Evolutionary conservation across 2,113 vertebrate genomes (phyloP).

Genomic region (Lutjanus erythropterus): DNA sequence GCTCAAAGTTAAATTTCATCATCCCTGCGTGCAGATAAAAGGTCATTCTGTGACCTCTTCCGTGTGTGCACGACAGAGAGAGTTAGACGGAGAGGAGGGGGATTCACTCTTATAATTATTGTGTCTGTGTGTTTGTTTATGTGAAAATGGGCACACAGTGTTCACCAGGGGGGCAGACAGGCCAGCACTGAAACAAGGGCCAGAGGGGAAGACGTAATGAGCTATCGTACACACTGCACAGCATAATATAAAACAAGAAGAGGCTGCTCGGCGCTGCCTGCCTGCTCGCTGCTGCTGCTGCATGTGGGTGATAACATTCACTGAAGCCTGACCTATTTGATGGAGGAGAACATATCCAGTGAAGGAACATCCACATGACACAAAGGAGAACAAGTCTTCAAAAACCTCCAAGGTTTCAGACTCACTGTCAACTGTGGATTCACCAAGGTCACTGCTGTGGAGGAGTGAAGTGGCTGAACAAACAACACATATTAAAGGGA

Average conservation of each 20-base stretch:
- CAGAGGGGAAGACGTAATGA: conserved; percentile 48
- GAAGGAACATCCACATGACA: neutral
- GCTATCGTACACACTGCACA: conserved; percentile 47
- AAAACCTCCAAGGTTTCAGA: neutral
- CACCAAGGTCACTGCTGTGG: neutral
- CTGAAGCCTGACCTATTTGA: conserved; percentile 50
- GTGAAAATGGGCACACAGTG: conserved; percentile 15
- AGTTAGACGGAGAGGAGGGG: neutral
- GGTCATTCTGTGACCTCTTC: conserved; percentile 22
- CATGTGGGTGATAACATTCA: conserved; percentile 64
- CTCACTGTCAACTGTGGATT: neutral
- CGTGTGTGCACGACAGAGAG: neutral
- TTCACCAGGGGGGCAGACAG: conserved; percentile 28
- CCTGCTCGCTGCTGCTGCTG: conserved; percentile 47
- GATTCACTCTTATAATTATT: conserved; percentile 24
- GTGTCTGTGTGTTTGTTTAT: conserved; percentile 38
- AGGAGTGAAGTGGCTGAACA: neutral
- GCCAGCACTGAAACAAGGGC: conserved; percentile 44
- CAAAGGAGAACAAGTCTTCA: conserved; percentile 1
- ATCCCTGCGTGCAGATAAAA: neutral
- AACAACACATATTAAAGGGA: neutral
- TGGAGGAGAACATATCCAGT: conserved; percentile 17
- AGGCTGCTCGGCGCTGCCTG: conserved; percentile 36
- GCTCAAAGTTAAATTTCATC: conserved; percentile 6
- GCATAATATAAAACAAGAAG: conserved; percentile 39